Base-by-base conservation (phyloP, 2,797 vertebrate genomes). In the Takifugu ocellatus region DNA sequence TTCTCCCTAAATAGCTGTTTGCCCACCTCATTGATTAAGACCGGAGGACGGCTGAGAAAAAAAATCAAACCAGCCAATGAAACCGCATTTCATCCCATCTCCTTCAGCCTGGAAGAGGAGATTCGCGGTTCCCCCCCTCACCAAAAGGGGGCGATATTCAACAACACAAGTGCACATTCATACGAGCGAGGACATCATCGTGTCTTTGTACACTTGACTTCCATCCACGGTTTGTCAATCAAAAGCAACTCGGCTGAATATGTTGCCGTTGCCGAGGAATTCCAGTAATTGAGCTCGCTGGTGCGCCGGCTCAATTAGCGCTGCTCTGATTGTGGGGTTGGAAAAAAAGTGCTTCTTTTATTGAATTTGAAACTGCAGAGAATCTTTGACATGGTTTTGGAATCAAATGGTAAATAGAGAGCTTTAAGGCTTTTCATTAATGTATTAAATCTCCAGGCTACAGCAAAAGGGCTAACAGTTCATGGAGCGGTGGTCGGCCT, bases 141-240 rank as follows among this genome's bases (percentile, higher is more conserved):
- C 78, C 90, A 90, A 81, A 43, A 87, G 91, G 91, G 89, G 84
- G 89, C 36, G 85, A 83, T 90, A 82, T 90, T 90, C 68, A 69
- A 88, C 84, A 89, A 84, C 72, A 66, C 70, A 92, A 82, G 21
- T 26, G 15, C 7, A 29, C 17, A 0, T 0, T 7, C 2, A 17
- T 43, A 16, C 42, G 42, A 43, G 43, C 14, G 43, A 21, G 43
- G 61, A 68, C 69, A 56, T 56, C 2, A 1, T 5, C 73, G 68
- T 51, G 49, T 62, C 79, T 79, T 80, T 79, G 72, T 72, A 82
- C 75, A 79, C 81, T 84, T 87, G 83, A 88, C 86, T 87, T 89
- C 83, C 76, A 79, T 75, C 68, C 74, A 72, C 79, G 70, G 79
- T 86, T 87, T 90, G 87, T 88, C 87, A 82, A 78, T 85, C 80